phyloP scores from a whole-genome alignment of 2,113 vertebrate species.

The Charina bottae region DNA sequence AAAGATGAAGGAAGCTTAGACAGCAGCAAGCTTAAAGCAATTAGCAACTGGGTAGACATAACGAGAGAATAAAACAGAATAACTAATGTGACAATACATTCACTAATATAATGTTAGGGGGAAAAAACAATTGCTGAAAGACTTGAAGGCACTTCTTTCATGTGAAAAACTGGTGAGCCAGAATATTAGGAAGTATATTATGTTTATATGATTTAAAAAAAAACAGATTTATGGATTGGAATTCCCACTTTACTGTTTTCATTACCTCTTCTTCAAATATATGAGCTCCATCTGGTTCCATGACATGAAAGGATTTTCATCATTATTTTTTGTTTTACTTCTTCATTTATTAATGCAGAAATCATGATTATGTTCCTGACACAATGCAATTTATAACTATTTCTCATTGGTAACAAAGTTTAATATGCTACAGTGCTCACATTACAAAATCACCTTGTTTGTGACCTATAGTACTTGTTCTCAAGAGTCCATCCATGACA shows the following conservation, averaged over 20 bases:
- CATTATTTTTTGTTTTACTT: background rate
- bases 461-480: background rate
- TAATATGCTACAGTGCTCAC: background rate
- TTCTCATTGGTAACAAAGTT: background rate
- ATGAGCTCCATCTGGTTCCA: background rate
- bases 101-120: background rate
- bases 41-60: accelerated
- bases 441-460: background rate
- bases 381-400: background rate
- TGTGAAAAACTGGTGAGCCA: background rate
- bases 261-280: background rate
- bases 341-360: background rate
- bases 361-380: background rate
- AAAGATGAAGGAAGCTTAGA: slow-evolving; percentile 1
- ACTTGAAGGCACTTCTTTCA: background rate
- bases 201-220: background rate
- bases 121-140: background rate
- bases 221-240: background rate
- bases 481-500: background rate
- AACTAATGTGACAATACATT: accelerated
- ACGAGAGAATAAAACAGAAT: background rate
- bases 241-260: background rate
- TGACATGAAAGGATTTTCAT: background rate
- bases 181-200: background rate
- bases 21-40: accelerated